Evolutionary conservation across 2,797 vertebrate genomes (phyloP).

Genomic region (Brachyrhaphis roseni): DNA sequence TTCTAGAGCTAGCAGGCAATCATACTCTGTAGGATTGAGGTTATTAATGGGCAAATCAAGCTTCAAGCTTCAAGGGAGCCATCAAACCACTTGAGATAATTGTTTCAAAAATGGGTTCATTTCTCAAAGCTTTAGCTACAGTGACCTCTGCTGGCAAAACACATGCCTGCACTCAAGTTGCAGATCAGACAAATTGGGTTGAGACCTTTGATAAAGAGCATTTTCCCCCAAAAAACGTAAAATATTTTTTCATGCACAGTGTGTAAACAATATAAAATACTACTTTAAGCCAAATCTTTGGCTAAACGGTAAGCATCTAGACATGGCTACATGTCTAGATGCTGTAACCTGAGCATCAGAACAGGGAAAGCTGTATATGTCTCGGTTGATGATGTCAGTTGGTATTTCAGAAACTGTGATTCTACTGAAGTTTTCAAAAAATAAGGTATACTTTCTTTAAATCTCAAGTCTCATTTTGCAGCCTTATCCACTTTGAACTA

Average conservation of each 20-base stretch:
- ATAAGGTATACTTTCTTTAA: not conserved
- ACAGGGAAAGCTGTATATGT: not conserved
- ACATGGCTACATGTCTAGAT: not conserved
- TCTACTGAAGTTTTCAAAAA: not conserved
- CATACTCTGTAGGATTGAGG: not conserved
- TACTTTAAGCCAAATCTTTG: not conserved
- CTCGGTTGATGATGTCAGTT: not conserved
- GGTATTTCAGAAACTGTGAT: not conserved
- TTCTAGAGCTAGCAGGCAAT: not conserved
- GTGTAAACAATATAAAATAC: not conserved
- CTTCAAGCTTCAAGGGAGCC: not conserved
- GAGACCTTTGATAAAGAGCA: not conserved
- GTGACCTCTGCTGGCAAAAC: not conserved
- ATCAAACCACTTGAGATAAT: not conserved
- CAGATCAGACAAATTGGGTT: not conserved
- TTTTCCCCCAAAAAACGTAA: not conserved
- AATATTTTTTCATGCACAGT: not conserved
- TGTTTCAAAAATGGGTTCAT: not conserved
- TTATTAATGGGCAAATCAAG: not conserved
- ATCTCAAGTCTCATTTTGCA: too few relatives aligned
- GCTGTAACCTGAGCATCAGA: not conserved
- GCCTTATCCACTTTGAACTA: too few relatives aligned
- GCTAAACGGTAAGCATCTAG: not conserved
- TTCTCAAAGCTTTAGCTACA: constrained; percentile 3
- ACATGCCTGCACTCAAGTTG: not conserved